Evolutionary conservation across 2,797 vertebrate genomes (phyloP), one percentile per base, ranked within the genome.

Genomic region (Takifugu ocellatus): DNA sequence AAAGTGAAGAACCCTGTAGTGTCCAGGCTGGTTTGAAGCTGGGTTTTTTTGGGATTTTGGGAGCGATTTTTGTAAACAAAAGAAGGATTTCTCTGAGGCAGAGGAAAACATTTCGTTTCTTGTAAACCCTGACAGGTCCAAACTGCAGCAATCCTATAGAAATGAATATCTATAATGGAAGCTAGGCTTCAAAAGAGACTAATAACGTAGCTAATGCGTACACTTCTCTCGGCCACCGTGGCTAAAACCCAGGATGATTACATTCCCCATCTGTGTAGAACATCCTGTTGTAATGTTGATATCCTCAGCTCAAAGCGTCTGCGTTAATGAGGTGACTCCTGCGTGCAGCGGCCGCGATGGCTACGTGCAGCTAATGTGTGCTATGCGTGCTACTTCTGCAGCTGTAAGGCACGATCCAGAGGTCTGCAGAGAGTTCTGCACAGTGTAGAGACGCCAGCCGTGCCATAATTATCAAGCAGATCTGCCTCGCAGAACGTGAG

Each of bases 281-380:
- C 47, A 31, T 54, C 51, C 70, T 65, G 56, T 63, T 59, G 55
- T 64, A 70, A 65, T 59, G 50, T 68, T 66, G 70, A 79, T 61
- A 62, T 21, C 21, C 61, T 65, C 48, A 48, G 67, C 57, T 74
- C 12, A 48, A 54, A 56, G 59, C 31, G 45, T 51, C 27, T 27
- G 64, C 14, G 56, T 62, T 78, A 73, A 81, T 74, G 65, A 76
- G 69, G 54, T 10, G 56, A 68, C 61, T 74, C 55, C 68, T 33
- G 43, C 43, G 49, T 15, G 14, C 12, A 16, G 5, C 14, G 14
- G 16, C 42, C 14, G 11, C 12, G 31, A 5, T 10, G 33, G 33
- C 11, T 33, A 11, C 33, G 5, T 11, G 33, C 9, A 2, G 33
- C 33, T 33, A 3, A 2, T 2, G 33, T 11, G 33, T 33, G 10